phyloP scores from a whole-genome alignment of 2,888 invertebrate genomes.

The Synergus laeviventris region DNA sequence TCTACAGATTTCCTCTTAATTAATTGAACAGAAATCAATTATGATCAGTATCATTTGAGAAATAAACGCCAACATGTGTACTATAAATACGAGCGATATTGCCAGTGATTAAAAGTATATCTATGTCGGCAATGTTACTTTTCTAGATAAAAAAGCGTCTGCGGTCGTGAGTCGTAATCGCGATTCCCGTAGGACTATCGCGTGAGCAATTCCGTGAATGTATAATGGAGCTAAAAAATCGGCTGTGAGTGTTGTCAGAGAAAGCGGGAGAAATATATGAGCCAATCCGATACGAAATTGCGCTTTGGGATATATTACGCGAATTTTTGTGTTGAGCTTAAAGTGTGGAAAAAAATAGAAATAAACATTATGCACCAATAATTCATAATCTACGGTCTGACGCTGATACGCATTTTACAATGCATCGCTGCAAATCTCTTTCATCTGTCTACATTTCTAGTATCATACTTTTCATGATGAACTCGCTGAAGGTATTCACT shows the following conservation, averaged over 20 bases:
- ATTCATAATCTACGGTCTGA: slow-evolving; percentile 21
- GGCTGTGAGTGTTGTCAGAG: slow-evolving; percentile 29
- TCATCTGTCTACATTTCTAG: not conserved
- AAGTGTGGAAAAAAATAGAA: not conserved
- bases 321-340: slow-evolving; percentile 21
- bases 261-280: slow-evolving; percentile 18
- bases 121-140: slow-evolving; percentile 35
- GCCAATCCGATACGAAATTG: slow-evolving; percentile 34
- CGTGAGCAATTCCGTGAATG: slow-evolving; percentile 25
- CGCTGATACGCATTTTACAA: not conserved
- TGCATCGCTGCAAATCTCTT: not conserved
- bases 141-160: slow-evolving; percentile 38
- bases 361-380: slow-evolving; percentile 33
- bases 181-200: slow-evolving; percentile 38
- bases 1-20: slow-evolving; percentile 31
- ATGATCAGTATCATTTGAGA: slow-evolving; percentile 24
- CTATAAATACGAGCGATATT: slow-evolving; percentile 6
- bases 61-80: not conserved
- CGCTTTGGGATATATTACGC: slow-evolving; percentile 36
- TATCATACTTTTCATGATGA: not conserved
- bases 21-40: slow-evolving; percentile 30
- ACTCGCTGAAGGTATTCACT: not conserved
- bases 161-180: slow-evolving; percentile 31
- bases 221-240: slow-evolving; percentile 38
- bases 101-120: slow-evolving; percentile 32